Evolutionary conservation across 1,140 invertebrate genomes (phyloP).

Genomic region (Phocides pigmalion): DNA sequence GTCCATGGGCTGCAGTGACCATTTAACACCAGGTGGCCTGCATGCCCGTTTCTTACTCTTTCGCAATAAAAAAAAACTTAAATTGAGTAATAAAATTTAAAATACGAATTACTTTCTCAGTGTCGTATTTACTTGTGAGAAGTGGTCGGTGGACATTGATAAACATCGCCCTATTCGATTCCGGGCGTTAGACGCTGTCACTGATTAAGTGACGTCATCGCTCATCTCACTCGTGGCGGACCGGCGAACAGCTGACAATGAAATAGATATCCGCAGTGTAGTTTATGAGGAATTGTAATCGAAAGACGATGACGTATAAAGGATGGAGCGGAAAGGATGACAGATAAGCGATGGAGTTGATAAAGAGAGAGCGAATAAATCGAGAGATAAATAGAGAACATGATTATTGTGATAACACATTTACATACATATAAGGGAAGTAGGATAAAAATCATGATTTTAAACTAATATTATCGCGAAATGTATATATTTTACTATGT

Average conservation of each 20-base stretch:
- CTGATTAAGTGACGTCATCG: constrained; percentile 60
- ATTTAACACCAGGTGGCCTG: too few species aligned
- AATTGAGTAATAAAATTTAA: not conserved
- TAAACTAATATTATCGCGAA: too few species aligned
- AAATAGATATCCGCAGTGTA: constrained; percentile 25
- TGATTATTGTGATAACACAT: not conserved
- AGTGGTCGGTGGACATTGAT: constrained; percentile 21
- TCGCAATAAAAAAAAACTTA: too few species aligned
- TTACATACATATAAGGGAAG: too few species aligned
- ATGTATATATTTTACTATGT: too few species aligned
- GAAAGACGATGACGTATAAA: constrained; percentile 5
- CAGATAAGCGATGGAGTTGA: not conserved
- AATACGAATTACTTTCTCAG: not conserved
- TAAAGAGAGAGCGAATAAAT: not conserved
- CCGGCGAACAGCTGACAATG: constrained; percentile 29
- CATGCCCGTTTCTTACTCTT: too few species aligned
- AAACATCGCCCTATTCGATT: constrained; percentile 33
- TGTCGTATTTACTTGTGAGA: constrained; percentile 12
- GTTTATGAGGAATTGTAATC: constrained; percentile 13
- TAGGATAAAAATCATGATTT: too few species aligned
- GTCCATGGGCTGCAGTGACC: too few species aligned
- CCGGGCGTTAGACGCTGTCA: constrained; percentile 35
- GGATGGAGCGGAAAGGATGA: not conserved
- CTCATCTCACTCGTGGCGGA: constrained; percentile 40
- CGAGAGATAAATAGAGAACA: not conserved